Evolutionary conservation across 2,888 invertebrate genomes (phyloP).

Genomic region (Tetrapedia diversipes): DNA sequence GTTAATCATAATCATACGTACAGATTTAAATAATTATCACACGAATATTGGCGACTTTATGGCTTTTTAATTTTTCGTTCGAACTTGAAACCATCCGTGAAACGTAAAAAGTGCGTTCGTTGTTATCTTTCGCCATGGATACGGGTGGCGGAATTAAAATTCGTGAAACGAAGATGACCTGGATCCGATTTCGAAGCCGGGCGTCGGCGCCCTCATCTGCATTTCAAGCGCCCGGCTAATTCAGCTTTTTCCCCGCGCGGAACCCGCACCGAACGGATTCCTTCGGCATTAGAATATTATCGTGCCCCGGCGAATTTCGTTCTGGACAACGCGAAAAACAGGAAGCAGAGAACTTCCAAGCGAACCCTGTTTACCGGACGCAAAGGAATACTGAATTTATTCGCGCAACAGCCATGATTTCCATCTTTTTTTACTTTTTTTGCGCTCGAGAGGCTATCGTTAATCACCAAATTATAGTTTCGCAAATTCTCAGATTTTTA

Average conservation of each 20-base stretch:
- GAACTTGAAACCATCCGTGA: too few relatives aligned
- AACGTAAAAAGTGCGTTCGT: neutral
- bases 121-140: slow-evolving; percentile 38
- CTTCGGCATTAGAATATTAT: slow-evolving; percentile 21
- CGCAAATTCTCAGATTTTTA: too few relatives aligned
- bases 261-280: neutral
- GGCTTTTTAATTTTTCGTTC: too few relatives aligned
- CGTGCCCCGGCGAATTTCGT: slow-evolving; percentile 13
- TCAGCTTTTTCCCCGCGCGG: slow-evolving; percentile 19
- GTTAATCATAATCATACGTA: too few relatives aligned
- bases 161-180: slow-evolving; percentile 41
- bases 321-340: neutral
- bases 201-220: slow-evolving; percentile 47
- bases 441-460: too few relatives aligned
- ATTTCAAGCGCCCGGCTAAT: slow-evolving; percentile 56
- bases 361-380: too few relatives aligned
- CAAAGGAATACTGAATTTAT: too few relatives aligned
- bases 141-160: slow-evolving; percentile 59
- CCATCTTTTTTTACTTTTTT: too few relatives aligned
- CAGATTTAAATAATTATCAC: too few relatives aligned
- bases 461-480: too few relatives aligned
- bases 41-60: too few relatives aligned
- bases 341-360: neutral
- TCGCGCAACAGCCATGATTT: too few relatives aligned
- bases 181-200: slow-evolving; percentile 43